phyloP scores from a whole-genome alignment of 2,888 invertebrate species.

The Ariolimax columbianus region DNA sequence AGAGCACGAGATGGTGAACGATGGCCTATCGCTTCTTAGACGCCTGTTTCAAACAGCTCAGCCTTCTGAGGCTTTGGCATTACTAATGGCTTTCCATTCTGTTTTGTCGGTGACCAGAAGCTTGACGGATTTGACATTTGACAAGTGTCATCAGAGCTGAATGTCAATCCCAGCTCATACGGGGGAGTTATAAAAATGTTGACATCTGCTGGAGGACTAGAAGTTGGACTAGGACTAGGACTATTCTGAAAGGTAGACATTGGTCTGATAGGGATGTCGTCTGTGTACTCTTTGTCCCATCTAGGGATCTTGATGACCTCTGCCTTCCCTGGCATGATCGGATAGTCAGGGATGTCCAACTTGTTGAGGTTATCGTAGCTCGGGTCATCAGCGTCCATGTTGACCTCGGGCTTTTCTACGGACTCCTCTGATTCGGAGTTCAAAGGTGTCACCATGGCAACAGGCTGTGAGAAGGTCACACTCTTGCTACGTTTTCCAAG shows the following conservation, averaged over 20 bases:
- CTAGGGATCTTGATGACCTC: slow-evolving; percentile 49
- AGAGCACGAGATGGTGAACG: not conserved
- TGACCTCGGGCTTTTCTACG: slow-evolving; percentile 56
- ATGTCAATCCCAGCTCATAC: not conserved
- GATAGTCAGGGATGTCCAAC: slow-evolving; percentile 53
- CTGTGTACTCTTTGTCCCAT: slow-evolving; percentile 45
- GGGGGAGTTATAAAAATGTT: not conserved
- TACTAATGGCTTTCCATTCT: slow-evolving; percentile 35
- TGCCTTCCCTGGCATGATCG: slow-evolving; percentile 35
- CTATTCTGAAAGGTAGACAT: slow-evolving; percentile 56
- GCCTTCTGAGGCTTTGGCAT: slow-evolving; percentile 54
- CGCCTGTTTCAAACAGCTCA: slow-evolving; percentile 53
- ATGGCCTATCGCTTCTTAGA: not conserved
- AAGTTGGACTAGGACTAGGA: slow-evolving; percentile 29
- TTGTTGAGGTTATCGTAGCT: slow-evolving; percentile 56
- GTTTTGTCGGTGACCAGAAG: slow-evolving; percentile 39
- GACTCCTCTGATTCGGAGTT: slow-evolving; percentile 71
- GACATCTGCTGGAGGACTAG: not conserved
- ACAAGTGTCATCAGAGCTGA: slow-evolving; percentile 7
- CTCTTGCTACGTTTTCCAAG: slow-evolving; percentile 63
- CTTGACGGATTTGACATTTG: slow-evolving; percentile 14
- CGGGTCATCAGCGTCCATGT: slow-evolving; percentile 44
- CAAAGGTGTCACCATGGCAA: slow-evolving; percentile 72
- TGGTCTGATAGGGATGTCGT: slow-evolving; percentile 34
- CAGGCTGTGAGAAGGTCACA: slow-evolving; percentile 71